A percentile compares a stretch with the other conserved stretches of the same genome.
Evolutionary conservation across 1,140 invertebrate species (phyloP).

Genomic region (Protaetia brevitarsis): DNA sequence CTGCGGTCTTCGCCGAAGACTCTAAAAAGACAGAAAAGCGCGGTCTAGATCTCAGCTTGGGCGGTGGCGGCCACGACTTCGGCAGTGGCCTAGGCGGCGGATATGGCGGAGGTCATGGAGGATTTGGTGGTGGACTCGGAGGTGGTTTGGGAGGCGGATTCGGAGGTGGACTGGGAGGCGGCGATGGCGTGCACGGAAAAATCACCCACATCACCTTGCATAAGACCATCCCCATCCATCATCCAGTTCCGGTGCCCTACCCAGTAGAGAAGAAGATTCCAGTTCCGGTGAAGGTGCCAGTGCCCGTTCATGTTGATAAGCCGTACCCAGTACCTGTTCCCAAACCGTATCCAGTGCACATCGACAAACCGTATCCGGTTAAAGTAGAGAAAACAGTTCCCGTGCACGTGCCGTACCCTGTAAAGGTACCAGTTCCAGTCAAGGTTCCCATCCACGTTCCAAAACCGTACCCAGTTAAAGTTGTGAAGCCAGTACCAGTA

Average conservation of each 20-base stretch:
- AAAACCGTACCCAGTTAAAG: constrained; percentile 39
- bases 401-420: constrained; percentile 53
- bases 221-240: constrained; percentile 33
- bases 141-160: constrained; percentile 26
- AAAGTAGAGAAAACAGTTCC: constrained; percentile 54
- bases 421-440: constrained; percentile 55
- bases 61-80: neutral
- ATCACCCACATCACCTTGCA: constrained; percentile 27
- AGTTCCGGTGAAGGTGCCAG: constrained; percentile 37
- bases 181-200: constrained; percentile 29
- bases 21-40: constrained; percentile 19
- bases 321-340: constrained; percentile 54
- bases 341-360: constrained; percentile 58
- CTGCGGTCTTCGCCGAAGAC: constrained; percentile 5
- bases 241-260: constrained; percentile 37
- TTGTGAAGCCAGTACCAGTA: constrained; percentile 41
- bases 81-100: neutral
- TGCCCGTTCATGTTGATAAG: constrained; percentile 45
- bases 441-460: constrained; percentile 43
- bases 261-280: constrained; percentile 38
- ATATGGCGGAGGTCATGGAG: neutral
- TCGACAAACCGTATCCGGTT: constrained; percentile 57
- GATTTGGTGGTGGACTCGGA: neutral
- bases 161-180: constrained; percentile 22
- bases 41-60: neutral